Evolutionary conservation across 2,888 invertebrate species (phyloP).

Genomic region (Pristionchus mayeri): DNA sequence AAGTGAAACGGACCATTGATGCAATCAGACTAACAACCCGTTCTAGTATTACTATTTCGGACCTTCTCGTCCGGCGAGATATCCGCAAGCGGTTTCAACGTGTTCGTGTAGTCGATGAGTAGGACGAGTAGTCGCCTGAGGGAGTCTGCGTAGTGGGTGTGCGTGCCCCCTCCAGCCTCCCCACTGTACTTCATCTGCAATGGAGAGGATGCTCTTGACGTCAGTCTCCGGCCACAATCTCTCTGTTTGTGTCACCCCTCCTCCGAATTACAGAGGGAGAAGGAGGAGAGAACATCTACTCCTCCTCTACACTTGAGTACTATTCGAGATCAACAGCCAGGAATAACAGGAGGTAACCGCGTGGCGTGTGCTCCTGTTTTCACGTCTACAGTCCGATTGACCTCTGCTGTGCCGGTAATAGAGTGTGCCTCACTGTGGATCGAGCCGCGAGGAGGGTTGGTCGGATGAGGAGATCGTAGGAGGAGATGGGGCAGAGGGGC

Average conservation of each 20-base stretch:
- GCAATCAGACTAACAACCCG: neutral
- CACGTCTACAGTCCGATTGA: neutral
- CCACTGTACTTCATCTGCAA: slow-evolving; percentile 50
- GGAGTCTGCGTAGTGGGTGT: slow-evolving; percentile 48
- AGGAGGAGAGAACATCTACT: neutral
- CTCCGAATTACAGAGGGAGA: slow-evolving; percentile 12
- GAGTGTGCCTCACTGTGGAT: slow-evolving; percentile 54
- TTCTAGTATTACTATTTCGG: neutral
- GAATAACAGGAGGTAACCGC: neutral
- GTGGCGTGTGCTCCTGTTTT: neutral
- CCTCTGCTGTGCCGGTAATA: neutral
- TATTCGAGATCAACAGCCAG: slow-evolving; percentile 27
- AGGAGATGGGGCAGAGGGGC: slow-evolving; percentile 47
- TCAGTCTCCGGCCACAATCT: neutral
- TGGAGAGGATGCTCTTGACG: slow-evolving; percentile 29
- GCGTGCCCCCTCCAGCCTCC: neutral
- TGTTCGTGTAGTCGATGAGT: slow-evolving; percentile 73
- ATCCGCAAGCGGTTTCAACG: slow-evolving; percentile 74
- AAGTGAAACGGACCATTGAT: neutral
- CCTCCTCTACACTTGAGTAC: slow-evolving; percentile 2
- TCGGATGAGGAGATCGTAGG: slow-evolving; percentile 56
- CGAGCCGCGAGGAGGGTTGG: slow-evolving; percentile 60
- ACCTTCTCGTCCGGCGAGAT: slow-evolving; percentile 69
- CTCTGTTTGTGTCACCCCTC: neutral
- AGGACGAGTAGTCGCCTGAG: slow-evolving; percentile 62